Percentiles rank a stretch among this genome's conserved stretches.
phyloP scores from a whole-genome alignment of 2,797 vertebrate species.

The Peromyscus attwateri region DNA sequence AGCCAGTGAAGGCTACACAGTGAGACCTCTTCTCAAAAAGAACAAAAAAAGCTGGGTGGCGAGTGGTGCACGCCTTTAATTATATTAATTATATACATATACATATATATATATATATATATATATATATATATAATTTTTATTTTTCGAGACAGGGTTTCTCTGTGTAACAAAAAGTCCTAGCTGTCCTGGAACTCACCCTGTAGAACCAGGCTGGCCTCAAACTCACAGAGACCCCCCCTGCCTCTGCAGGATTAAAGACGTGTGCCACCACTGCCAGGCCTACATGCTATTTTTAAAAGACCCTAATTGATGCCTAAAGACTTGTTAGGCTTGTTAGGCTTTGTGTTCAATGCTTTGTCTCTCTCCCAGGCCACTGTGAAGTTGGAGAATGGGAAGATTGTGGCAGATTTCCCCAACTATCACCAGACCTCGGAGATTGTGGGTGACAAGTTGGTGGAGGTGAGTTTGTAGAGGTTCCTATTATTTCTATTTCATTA shows the following conservation, averaged over 20 bases:
- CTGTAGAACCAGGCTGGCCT: neutral
- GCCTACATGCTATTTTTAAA: neutral
- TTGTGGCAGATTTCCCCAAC: slow-evolving; percentile 92
- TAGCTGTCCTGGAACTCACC: neutral
- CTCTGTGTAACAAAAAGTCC: neutral
- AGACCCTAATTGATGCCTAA: neutral
- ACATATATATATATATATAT: too few relatives aligned
- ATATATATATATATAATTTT: too few relatives aligned
- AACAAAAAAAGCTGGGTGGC: neutral
- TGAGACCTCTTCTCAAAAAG: neutral
- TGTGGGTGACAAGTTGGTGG: slow-evolving; percentile 93
- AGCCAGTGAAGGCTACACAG: neutral
- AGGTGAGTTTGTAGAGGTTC: slow-evolving; percentile 89
- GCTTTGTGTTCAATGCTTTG: neutral
- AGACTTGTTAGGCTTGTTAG: neutral
- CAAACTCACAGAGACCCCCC: neutral
- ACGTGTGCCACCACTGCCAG: rapidly evolving
- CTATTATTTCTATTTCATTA: neutral
- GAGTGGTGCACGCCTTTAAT: neutral
- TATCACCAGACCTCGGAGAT: slow-evolving; percentile 94
- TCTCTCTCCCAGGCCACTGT: slow-evolving; percentile 91
- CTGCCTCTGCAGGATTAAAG: neutral
- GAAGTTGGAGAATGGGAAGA: slow-evolving; percentile 91
- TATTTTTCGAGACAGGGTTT: neutral
- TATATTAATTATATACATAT: neutral